Evolutionary conservation across 2,888 invertebrate species (phyloP).

Genomic region (Macrophya annulata): DNA sequence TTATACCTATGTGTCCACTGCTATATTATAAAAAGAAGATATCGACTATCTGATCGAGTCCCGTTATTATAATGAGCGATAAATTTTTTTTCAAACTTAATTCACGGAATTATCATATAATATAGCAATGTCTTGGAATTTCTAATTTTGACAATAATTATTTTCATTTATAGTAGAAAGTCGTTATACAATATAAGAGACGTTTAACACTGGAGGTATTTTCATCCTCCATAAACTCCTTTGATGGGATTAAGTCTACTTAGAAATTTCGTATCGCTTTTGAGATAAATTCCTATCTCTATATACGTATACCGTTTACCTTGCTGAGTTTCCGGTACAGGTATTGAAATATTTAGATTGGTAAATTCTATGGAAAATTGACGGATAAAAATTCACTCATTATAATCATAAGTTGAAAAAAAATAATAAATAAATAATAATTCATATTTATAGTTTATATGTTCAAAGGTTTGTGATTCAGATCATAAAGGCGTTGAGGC

Average conservation of each 20-base stretch:
- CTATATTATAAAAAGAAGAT: background rate
- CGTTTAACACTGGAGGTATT: background rate
- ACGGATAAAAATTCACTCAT: background rate
- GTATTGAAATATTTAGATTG: background rate
- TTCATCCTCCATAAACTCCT: constrained; percentile 21
- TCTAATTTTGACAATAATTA: background rate
- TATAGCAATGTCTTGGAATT: background rate
- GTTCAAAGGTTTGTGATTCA: background rate
- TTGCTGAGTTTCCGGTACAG: background rate
- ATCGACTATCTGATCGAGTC: background rate
- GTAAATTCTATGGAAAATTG: background rate
- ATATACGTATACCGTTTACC: background rate
- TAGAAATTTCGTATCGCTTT: constrained; percentile 4
- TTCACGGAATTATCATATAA: background rate
- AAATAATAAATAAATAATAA: too few relatives aligned
- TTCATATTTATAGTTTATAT: background rate
- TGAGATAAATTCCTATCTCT: background rate
- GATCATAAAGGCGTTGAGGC: background rate
- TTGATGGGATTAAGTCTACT: constrained; percentile 3
- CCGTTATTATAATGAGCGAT: too few relatives aligned
- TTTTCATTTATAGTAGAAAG: background rate
- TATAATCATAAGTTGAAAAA: too few relatives aligned
- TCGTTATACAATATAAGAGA: background rate
- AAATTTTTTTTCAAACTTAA: background rate
- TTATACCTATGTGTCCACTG: background rate